Base-by-base conservation (phyloP, 23 tunicate genomes). In the Halocynthia aurantium region DNA sequence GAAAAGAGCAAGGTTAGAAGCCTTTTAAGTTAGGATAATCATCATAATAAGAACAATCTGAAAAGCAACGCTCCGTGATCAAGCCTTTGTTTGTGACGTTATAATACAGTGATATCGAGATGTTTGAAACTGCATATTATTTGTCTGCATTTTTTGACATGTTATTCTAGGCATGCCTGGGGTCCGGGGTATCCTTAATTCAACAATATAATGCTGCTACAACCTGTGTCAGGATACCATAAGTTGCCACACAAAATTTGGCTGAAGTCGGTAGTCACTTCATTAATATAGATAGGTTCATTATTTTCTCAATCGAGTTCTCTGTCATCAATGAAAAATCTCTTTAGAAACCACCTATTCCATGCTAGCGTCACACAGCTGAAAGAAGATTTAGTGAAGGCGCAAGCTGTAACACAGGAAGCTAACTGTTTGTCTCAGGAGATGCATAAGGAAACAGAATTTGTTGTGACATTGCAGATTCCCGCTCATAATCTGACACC, bases 401-500 rank as follows among this genome's bases (percentile, higher is more conserved):
- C 96, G 8, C 99, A 88, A 69, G 81, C 90, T n/a, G 63, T 87
- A 13, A 77, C 81, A 11, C 64, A 68, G 61, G 99, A 95, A 69
- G 99, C 99, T 2, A 95, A 95, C 70, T 57, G 70, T 20, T 75
- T 95, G 52, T 80, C 91, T 22, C 52, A 22, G 15, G 90, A 90
- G 70, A 81, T 95, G 87, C 69, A 84, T 19, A 81, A 80, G 51
- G 84, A 77, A 11, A 85, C 94, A 11, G 84, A 85, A 57, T 95
- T 95, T 57, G 73, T 89, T 58, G 99, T 95, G 12, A 95, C 87
- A 12, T 56, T 95, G 61, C 75, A 89, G 61, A 88, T 95, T 15
- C 99, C 99, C 15, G 76, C 96, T 6, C 90, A 82, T 51, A 85
- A 90, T 51, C 80, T 95, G 19, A 91, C 97, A 44, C 91, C 97